phyloP scores from a whole-genome alignment of 2,797 vertebrate genomes.

The Trachurus trachurus region DNA sequence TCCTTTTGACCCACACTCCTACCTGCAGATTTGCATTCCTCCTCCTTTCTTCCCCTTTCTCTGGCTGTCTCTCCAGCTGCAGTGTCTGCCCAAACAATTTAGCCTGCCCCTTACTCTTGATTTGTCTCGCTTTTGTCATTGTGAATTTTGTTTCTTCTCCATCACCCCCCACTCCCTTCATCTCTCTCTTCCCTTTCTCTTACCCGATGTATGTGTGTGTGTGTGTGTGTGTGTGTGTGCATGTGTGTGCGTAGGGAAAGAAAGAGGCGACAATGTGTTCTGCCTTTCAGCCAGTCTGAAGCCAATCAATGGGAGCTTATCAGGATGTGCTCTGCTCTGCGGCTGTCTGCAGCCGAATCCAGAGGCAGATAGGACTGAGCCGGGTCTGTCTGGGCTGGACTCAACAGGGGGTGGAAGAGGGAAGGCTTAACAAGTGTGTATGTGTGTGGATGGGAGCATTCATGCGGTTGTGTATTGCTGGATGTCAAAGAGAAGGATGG shows the following conservation, averaged over 20 bases:
- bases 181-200: slow-evolving; percentile 24
- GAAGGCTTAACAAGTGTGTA: slow-evolving; percentile 59
- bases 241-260: slow-evolving; percentile 10
- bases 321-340: slow-evolving; percentile 66
- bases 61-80: slow-evolving; percentile 23
- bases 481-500: slow-evolving; percentile 23
- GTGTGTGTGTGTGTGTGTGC: slow-evolving; percentile 23
- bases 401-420: slow-evolving; percentile 62
- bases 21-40: slow-evolving; percentile 45
- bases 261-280: slow-evolving; percentile 64
- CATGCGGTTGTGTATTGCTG: slow-evolving; percentile 34
- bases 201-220: slow-evolving; percentile 21
- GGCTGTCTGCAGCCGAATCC: slow-evolving; percentile 64
- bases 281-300: slow-evolving; percentile 72
- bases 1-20: slow-evolving; percentile 20
- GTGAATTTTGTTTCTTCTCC: slow-evolving; percentile 64
- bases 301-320: slow-evolving; percentile 79
- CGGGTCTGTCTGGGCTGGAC: slow-evolving; percentile 61
- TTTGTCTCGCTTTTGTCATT: slow-evolving; percentile 60
- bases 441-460: slow-evolving; percentile 27
- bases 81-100: slow-evolving; percentile 46
- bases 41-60: slow-evolving; percentile 15
- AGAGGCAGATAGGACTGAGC: slow-evolving; percentile 66
- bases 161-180: slow-evolving; percentile 44
- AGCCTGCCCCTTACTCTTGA: slow-evolving; percentile 43